A percentile compares a stretch with the other conserved stretches of the same genome.
phyloP scores from a whole-genome alignment of 2,888 invertebrate species.

The Arge pagana region DNA sequence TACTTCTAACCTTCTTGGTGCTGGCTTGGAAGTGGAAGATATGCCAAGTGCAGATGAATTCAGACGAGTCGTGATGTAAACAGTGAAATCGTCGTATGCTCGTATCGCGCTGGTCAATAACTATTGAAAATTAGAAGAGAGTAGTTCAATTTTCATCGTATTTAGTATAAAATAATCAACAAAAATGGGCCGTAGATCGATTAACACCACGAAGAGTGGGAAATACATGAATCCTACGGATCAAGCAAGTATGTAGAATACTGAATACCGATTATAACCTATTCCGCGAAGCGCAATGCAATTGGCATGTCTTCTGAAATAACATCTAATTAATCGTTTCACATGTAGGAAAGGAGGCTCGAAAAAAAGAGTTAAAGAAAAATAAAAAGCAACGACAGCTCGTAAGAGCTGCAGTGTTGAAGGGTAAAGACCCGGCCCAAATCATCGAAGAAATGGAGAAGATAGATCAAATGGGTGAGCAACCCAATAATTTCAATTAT shows the following conservation, averaged over 20 bases:
- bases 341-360: constrained; percentile 87
- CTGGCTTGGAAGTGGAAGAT: too few relatives aligned
- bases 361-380: constrained; percentile 96
- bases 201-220: constrained; percentile 99
- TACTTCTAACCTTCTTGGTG: too few relatives aligned
- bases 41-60: too few relatives aligned
- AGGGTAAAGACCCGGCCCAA: constrained; percentile 96
- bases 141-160: neutral
- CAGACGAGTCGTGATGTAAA: too few relatives aligned
- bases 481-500: neutral
- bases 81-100: too few relatives aligned
- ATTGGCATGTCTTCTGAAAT: constrained; percentile 5
- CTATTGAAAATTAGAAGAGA: neutral
- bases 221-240: constrained; percentile 99
- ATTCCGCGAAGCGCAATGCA: constrained; percentile 21
- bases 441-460: constrained; percentile 95
- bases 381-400: constrained; percentile 96
- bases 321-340: constrained; percentile 21
- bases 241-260: constrained; percentile 89
- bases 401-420: constrained; percentile 94
- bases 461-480: constrained; percentile 96
- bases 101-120: too few relatives aligned
- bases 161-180: constrained; percentile 5
- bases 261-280: too few relatives aligned
- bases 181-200: constrained; percentile 93